phyloP scores from a whole-genome alignment of 2,113 vertebrate species.

The Dicaeum eximium region DNA sequence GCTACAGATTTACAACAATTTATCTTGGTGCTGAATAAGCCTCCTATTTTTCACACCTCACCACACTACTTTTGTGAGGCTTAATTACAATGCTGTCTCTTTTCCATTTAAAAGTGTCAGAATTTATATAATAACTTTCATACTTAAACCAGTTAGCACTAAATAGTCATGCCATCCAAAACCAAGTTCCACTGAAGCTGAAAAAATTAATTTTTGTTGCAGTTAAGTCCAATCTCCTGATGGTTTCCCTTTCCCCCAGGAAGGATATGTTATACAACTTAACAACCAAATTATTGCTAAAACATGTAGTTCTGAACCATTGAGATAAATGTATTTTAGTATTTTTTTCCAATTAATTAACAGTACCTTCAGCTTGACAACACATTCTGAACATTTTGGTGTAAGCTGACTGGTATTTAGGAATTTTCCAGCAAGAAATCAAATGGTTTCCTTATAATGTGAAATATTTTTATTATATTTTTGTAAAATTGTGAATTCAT shows the following conservation, averaged over 20 bases:
- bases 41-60: slow-evolving; percentile 45
- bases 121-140: slow-evolving; percentile 64
- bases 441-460: neutral
- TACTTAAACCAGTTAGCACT: slow-evolving; percentile 48
- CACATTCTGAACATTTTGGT: neutral
- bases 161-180: slow-evolving; percentile 57
- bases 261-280: neutral
- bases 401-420: neutral
- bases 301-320: neutral
- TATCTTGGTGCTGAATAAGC: slow-evolving; percentile 7
- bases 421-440: neutral
- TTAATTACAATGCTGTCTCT: slow-evolving; percentile 64
- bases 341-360: neutral
- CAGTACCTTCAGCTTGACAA: neutral
- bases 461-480: neutral
- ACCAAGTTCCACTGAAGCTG: slow-evolving; percentile 35
- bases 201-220: slow-evolving; percentile 66
- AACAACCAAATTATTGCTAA: neutral
- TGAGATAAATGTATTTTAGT: neutral
- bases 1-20: slow-evolving; percentile 10
- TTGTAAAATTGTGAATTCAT: neutral
- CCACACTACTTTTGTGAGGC: neutral
- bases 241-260: slow-evolving; percentile 18
- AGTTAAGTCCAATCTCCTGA: neutral
- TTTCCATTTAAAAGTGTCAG: slow-evolving; percentile 67